phyloP scores from a whole-genome alignment of 2,113 vertebrate species.

The Indri indri region DNA sequence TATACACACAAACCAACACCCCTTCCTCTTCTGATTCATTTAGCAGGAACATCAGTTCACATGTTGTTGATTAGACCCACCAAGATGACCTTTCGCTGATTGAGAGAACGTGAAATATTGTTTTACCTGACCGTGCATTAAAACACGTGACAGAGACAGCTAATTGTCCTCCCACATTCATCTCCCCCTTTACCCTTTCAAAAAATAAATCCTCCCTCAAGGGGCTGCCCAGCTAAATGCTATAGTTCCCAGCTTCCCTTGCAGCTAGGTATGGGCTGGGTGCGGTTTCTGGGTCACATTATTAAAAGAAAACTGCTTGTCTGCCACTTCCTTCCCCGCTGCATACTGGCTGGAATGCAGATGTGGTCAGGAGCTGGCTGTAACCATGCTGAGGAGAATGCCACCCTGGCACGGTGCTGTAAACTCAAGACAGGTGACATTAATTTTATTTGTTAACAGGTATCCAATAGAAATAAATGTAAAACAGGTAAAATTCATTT shows the following conservation, averaged over 20 bases:
- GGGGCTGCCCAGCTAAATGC: background rate
- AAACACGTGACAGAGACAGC: background rate
- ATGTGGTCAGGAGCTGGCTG: background rate
- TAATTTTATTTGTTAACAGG: background rate
- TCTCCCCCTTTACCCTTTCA: background rate
- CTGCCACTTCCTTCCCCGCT: background rate
- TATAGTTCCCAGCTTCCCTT: background rate
- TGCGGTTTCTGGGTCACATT: background rate
- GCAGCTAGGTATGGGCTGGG: background rate
- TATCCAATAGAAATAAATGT: background rate
- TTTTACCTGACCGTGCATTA: background rate
- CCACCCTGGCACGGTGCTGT: background rate
- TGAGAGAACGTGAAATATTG: background rate
- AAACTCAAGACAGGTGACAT: background rate
- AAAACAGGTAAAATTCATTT: slow-evolving; percentile 30
- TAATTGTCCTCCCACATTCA: background rate
- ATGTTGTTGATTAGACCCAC: background rate
- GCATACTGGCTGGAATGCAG: background rate
- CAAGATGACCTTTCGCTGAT: background rate
- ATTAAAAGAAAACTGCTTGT: background rate
- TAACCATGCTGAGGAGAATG: no score
- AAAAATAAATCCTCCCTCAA: background rate
- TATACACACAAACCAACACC: background rate
- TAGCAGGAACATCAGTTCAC: background rate
- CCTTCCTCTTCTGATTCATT: background rate